Base-by-base conservation (phyloP, 2,888 invertebrate genomes). In the Cephus runcator region DNA sequence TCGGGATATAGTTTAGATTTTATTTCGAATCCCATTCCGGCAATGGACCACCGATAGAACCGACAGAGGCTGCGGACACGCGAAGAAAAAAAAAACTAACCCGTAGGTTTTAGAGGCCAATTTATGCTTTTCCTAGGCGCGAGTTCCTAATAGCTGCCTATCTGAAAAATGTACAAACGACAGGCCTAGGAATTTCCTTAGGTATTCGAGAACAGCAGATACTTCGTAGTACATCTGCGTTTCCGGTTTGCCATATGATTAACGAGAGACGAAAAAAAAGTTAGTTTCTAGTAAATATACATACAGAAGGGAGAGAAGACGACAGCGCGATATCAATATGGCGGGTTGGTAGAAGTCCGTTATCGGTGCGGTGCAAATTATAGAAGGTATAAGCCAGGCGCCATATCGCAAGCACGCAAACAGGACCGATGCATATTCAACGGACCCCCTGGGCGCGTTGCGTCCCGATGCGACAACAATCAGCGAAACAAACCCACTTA, bases 401-500 rank as follows among this genome's bases (percentile, higher is more conserved):
- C 80, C 84, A 80, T 84, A 85, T 85, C 77, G 76, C 79, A 80
- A 75, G 73, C 76, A 80, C 79, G 73, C 75, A 76, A 76, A 74
- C 77, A 77, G 69, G 77, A 56, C 68, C 85, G 83, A 83, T 89
- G 88, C 88, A 89, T 89, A 89, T 89, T 88, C 88, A 89, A 86
- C 80, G 86, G 84, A 84, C 83, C 87, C 87, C 85, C 84, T 84
- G 85, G 85, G 86, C 85, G 80, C 82, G 73, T 75, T 81, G 81
- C 80, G 69, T 40, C 69, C 69, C 84, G 83, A 87, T 86, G 86
- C 87, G 88, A 90, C 90, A 90, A 90, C 88, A 90, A 90, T 90
- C 89, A 88, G 88, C 85, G 87, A 88, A 90, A 90, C 90, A 90
- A 89, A 90, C 87, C 87, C 89, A 88, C 88, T 89, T 89, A 88